These are phyloP conservation scores for Eidolon helvum DNA, from an alignment of 2,113 vertebrate genomes.

Conservation along the genomic window DNA sequence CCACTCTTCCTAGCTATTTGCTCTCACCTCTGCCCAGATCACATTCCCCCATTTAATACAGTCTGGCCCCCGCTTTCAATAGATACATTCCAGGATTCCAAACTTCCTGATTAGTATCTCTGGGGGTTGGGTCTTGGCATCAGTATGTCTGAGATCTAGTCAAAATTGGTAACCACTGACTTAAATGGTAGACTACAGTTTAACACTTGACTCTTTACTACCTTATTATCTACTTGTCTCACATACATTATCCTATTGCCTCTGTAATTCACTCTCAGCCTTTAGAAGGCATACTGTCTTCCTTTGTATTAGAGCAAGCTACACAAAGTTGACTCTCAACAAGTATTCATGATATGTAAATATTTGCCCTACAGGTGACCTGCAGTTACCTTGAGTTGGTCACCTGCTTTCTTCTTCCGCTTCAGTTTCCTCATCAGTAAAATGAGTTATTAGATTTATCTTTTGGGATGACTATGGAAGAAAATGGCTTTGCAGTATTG, in stretches of 20 bases:
- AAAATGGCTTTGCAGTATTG: background rate
- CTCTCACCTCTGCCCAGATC: background rate
- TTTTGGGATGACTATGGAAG: background rate
- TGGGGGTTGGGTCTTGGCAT: background rate
- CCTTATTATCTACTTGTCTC: background rate
- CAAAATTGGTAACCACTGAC: background rate
- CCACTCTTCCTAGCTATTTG: background rate
- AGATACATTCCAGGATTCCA: background rate
- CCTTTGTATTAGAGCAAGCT: background rate
- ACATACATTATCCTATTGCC: background rate
- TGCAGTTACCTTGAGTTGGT: background rate
- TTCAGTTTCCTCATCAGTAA: background rate
- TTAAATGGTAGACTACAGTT: background rate
- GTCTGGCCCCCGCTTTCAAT: background rate
- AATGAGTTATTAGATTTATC: background rate
- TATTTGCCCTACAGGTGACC: background rate
- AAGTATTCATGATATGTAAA: background rate
- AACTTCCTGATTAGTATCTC: background rate
- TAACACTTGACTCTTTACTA: background rate
- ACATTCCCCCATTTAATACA: background rate
- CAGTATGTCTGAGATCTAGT: background rate
- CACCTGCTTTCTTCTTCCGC: background rate
- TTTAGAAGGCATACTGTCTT: background rate
- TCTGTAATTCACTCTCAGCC: background rate
- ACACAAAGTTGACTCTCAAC: background rate